phyloP scores from a whole-genome alignment of 2,888 invertebrate species.

The Serrognathus titanus region DNA sequence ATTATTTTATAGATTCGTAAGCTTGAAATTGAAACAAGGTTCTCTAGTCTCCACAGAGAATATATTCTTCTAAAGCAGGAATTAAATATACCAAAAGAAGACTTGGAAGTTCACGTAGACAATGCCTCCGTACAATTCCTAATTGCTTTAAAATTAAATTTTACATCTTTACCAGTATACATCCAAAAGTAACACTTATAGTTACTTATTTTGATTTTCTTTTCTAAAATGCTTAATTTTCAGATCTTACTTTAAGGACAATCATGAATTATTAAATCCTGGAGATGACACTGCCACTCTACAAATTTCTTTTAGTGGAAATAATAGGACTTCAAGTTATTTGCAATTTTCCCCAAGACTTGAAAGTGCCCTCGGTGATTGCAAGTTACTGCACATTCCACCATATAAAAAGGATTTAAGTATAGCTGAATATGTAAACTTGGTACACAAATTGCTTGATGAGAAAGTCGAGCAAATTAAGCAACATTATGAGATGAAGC shows the following conservation, averaged over 20 bases:
- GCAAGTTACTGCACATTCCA: slow-evolving; percentile 48
- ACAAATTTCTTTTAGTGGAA: slow-evolving; percentile 11
- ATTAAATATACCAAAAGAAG: slow-evolving; percentile 47
- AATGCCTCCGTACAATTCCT: slow-evolving; percentile 60
- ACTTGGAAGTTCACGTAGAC: slow-evolving; percentile 66
- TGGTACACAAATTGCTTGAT: slow-evolving; percentile 54
- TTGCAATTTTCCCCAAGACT: slow-evolving; percentile 53
- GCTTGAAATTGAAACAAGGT: slow-evolving; percentile 24
- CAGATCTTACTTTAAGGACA: not conserved
- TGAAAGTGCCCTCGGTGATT: slow-evolving; percentile 50
- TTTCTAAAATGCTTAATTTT: not conserved
- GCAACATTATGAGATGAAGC: slow-evolving; percentile 46
- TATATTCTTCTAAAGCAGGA: slow-evolving; percentile 56
- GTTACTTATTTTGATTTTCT: not conserved
- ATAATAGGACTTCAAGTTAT: slow-evolving; percentile 43
- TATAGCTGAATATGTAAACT: slow-evolving; percentile 58
- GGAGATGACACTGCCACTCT: not conserved
- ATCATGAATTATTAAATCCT: not conserved
- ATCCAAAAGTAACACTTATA: slow-evolving; percentile 32
- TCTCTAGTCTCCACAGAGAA: slow-evolving; percentile 50
- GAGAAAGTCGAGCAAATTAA: slow-evolving; percentile 48
- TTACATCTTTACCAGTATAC: slow-evolving; percentile 58
- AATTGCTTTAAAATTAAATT: slow-evolving; percentile 63
- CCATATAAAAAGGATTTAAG: slow-evolving; percentile 43
- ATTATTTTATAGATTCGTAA: slow-evolving; percentile 30